These are phyloP conservation scores for Oasisia sp. DNA, from an alignment of 2,888 invertebrate species.

Conservation along the genomic window DNA sequence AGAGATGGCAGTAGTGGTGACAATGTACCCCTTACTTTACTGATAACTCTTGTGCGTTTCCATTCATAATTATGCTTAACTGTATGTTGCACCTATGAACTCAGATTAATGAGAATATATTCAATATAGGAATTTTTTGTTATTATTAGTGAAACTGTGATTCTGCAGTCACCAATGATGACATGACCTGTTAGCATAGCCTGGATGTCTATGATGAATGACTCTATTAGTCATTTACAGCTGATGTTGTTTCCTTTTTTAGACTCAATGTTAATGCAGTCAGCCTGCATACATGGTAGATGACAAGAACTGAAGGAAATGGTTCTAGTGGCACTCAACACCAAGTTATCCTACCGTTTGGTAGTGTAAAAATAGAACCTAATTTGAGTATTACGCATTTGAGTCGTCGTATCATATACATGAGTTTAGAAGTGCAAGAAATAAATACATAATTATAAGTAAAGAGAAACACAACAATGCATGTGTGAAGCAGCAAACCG, in stretches of 20 bases:
- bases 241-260: background rate
- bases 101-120: too few relatives aligned
- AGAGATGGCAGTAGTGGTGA: background rate
- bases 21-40: too few relatives aligned
- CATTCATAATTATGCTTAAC: too few relatives aligned
- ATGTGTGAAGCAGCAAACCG: background rate
- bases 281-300: background rate
- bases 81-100: too few relatives aligned
- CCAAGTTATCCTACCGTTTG: background rate
- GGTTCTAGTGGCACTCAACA: background rate
- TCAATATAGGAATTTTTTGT: too few relatives aligned
- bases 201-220: background rate
- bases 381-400: background rate
- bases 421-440: background rate
- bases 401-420: background rate
- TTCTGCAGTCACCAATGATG: background rate
- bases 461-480: background rate
- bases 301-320: background rate
- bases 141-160: background rate
- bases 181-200: background rate
- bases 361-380: slow-evolving; percentile 3
- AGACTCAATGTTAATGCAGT: background rate
- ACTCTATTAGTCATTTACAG: background rate
- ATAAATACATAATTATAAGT: background rate
- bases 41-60: too few relatives aligned